Percentiles rank a stretch among this genome's conserved stretches.
Evolutionary conservation across 2,888 invertebrate genomes (phyloP).

Genomic region (Myathropa florea): DNA sequence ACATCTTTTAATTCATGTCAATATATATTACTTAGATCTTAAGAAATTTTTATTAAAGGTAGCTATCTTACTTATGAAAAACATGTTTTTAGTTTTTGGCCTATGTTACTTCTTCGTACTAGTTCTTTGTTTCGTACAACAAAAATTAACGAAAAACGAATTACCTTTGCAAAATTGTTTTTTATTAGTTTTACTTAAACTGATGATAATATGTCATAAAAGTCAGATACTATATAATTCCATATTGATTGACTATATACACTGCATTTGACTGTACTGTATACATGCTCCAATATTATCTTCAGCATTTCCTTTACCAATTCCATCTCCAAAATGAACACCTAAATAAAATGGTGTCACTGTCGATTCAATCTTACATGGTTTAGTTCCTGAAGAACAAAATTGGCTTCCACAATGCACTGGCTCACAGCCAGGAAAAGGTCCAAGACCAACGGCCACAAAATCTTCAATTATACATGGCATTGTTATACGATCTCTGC

Average conservation of each 20-base stretch:
- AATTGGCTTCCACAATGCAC: constrained; percentile 89
- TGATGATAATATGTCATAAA: no score
- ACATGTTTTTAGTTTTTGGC: no score
- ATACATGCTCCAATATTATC: constrained; percentile 92
- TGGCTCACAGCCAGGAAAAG: constrained; percentile 85
- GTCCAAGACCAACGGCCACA: constrained; percentile 83
- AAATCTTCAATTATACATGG: constrained; percentile 93
- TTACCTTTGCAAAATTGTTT: no score
- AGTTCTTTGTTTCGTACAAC: no score
- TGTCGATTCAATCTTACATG: constrained; percentile 86
- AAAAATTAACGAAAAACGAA: no score
- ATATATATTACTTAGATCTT: no score
- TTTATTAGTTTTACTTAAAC: no score
- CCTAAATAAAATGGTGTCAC: constrained; percentile 89
- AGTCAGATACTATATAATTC: background rate
- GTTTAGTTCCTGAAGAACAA: constrained; percentile 82
- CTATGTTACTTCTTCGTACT: no score
- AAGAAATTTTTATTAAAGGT: no score
- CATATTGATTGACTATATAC: constrained; percentile 79
- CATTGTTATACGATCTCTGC: constrained; percentile 88
- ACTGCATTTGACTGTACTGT: constrained; percentile 87
- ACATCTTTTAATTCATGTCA: no score
- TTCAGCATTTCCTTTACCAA: constrained; percentile 86
- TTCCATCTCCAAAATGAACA: constrained; percentile 88
- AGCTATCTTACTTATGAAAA: no score